Evolutionary conservation across 2,113 vertebrate species (phyloP), one percentile per base, ranked within the genome.

Genomic region (Oncorhynchus nerka): DNA sequence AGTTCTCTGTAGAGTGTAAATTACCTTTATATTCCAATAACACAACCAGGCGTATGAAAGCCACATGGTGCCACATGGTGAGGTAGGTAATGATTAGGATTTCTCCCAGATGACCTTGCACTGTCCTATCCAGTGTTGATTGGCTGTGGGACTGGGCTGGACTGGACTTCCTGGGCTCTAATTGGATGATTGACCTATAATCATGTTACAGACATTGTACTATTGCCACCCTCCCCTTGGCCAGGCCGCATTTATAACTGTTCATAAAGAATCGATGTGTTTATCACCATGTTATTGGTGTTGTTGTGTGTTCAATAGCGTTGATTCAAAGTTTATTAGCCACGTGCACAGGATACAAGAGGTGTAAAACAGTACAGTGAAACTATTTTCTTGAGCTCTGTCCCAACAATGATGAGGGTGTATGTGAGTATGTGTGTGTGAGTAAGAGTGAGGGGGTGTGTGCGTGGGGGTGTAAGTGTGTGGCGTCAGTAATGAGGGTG

Each of bases 101-200:
- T 19, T 34, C 28, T 68, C 30, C 66, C 66, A 68, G 66, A 26
- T 39, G 5, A 68, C 66, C 66, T 68, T 66, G 64, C 19, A 24
- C 24, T 26, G 6, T 65, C 12, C 65, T 67, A 32, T 16, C 13
- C 11, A 5, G 26, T 5, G 6, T 67, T 30, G 65, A 67, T 67
- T 68, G 66, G 2, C 12, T 66, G 26, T 15, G 26, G 65, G 26
- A 13, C 5, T 0, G 66, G 30, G 28, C 12, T 2, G 28, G 30
- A 4, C 12, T 34, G 8, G 66, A 5, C 30, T 66, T 13, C 9
- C 9, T 30, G 19, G 66, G 1, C 28, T 3, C 13, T 68, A 68
- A 68, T 68, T 68, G 66, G 66, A 34, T 30, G 30, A 32, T 32
- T 68, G 66, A 68, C 66, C 66, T 68, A n/a, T 68, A 68, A 68